phyloP scores from a whole-genome alignment of 2,888 invertebrate genomes.

The Pachydiplax longipennis region DNA sequence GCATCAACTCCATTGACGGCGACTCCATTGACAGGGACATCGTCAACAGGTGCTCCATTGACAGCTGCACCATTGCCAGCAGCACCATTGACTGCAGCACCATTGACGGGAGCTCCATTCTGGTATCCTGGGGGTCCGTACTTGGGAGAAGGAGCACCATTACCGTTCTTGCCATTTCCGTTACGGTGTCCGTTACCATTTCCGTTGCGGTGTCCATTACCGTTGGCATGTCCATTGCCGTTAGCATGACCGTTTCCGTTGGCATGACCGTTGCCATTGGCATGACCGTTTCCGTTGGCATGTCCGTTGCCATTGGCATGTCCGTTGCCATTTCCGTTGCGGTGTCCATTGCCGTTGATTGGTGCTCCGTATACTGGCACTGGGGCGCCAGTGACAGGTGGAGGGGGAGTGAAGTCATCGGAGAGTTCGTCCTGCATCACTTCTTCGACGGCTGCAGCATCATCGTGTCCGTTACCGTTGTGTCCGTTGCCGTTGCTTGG shows the following conservation, averaged over 20 bases:
- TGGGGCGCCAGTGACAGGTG: too few species aligned
- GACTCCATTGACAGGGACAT: constrained; percentile 33
- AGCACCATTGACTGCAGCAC: not conserved
- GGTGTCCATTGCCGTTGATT: not conserved
- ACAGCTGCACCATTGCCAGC: constrained; percentile 46
- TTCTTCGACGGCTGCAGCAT: too few species aligned
- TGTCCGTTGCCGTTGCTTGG: not conserved
- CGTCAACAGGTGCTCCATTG: too few species aligned
- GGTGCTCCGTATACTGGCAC: not conserved
- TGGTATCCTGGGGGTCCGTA: constrained; percentile 45
- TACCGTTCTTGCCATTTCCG: too few species aligned
- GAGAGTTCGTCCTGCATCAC: too few species aligned
- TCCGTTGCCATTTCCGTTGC: not conserved
- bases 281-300: not conserved
- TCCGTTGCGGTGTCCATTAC: too few species aligned
- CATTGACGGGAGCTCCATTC: not conserved
- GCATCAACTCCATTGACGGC: constrained; percentile 12
- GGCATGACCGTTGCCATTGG: not conserved
- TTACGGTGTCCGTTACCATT: too few species aligned
- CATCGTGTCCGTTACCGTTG: not conserved
- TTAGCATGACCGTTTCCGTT: not conserved
- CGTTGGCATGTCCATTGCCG: too few species aligned
- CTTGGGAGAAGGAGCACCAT: constrained; percentile 33
- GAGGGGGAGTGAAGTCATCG: too few species aligned
- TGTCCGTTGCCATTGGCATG: not conserved